These are phyloP conservation scores for Chloroclystis v-ata DNA, from an alignment of 2,888 invertebrate species.

Conservation along the genomic window DNA sequence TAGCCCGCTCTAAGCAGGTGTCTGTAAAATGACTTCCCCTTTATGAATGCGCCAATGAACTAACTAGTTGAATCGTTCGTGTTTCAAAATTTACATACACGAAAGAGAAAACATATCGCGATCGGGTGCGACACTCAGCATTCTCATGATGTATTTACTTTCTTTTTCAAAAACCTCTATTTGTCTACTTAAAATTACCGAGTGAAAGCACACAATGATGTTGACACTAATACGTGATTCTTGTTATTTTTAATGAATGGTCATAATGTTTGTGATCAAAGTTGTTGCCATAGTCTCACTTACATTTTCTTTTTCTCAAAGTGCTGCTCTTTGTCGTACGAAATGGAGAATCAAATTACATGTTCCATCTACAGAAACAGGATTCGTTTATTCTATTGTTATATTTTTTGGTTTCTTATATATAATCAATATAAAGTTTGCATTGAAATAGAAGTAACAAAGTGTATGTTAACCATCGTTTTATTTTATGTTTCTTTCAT, in stretches of 20 bases:
- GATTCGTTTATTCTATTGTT: not conserved
- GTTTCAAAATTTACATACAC: slow-evolving; percentile 33
- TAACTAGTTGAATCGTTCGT: slow-evolving; percentile 13
- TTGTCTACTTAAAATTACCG: slow-evolving; percentile 51
- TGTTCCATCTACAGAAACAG: slow-evolving; percentile 3
- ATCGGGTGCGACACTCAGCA: slow-evolving; percentile 38
- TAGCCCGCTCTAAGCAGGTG: slow-evolving; percentile 31
- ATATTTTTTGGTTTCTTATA: slow-evolving; percentile 1
- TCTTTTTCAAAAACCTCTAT: slow-evolving; percentile 55
- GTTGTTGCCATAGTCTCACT: slow-evolving; percentile 1
- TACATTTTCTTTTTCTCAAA: slow-evolving; percentile 10
- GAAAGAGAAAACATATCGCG: slow-evolving; percentile 57
- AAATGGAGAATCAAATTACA: slow-evolving; percentile 4
- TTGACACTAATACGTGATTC: slow-evolving; percentile 47
- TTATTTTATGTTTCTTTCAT: not conserved
- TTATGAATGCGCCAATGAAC: slow-evolving; percentile 9
- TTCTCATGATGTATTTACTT: slow-evolving; percentile 62
- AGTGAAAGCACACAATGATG: slow-evolving; percentile 62
- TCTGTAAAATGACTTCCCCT: slow-evolving; percentile 14
- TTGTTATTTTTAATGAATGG: slow-evolving; percentile 26
- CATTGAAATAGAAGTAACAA: not conserved
- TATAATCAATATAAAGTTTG: not conserved
- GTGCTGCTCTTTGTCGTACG: slow-evolving; percentile 7
- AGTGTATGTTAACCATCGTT: not conserved
- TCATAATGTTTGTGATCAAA: slow-evolving; percentile 12